Percentiles rank a stretch among this genome's conserved stretches.
Conservation (phyloP, 2,797 vertebrate genomes). For the Scolopax bukidnonensis region DNA sequence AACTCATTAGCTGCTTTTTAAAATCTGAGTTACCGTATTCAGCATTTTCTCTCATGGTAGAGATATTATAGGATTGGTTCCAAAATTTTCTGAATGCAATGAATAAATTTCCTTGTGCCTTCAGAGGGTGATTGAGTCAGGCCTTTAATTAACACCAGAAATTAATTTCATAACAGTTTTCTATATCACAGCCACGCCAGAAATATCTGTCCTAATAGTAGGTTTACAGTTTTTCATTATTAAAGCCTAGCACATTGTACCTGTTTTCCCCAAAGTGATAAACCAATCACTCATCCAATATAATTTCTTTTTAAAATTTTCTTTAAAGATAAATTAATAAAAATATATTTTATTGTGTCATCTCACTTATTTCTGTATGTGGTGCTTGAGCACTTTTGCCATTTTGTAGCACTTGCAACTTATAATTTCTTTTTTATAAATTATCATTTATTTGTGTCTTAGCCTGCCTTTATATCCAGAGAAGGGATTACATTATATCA, state of each 20-base stretch:
- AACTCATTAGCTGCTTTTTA: background rate
- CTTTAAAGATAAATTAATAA: background rate
- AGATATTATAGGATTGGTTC: background rate
- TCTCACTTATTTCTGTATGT: slow-evolving; percentile 1
- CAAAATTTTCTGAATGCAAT: background rate
- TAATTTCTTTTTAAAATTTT: background rate
- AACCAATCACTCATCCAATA: background rate
- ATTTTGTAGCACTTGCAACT: background rate
- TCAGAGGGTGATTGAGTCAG: background rate
- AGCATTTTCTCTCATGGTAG: background rate
- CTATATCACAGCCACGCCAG: background rate
- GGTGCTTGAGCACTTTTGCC: background rate
- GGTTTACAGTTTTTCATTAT: background rate
- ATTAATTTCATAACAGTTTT: background rate
- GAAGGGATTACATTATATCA: rapidly evolving
- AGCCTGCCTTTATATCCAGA: background rate
- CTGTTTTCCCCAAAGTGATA: background rate
- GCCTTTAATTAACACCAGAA: background rate
- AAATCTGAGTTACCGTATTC: background rate
- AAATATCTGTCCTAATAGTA: background rate
- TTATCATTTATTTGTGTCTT: background rate
- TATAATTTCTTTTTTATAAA: background rate
- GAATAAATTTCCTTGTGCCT: background rate
- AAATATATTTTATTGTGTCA: background rate
- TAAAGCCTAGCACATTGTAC: background rate